Evolutionary conservation across 2,113 vertebrate species (phyloP).

Genomic region (Nasalis larvatus): DNA sequence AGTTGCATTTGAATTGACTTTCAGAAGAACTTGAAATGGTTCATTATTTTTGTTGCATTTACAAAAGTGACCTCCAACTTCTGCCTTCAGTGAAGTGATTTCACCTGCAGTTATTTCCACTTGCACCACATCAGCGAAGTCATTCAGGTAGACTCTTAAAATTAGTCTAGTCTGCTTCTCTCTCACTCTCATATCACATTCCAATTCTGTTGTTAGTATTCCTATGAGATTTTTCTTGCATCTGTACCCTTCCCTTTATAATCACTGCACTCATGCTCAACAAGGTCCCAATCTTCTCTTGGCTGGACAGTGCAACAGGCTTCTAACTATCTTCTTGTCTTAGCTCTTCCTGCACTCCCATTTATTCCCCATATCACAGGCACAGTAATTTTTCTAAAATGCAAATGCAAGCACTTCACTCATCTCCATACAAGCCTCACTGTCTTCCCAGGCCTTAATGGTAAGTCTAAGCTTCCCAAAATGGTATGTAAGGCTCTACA

Average conservation of each 20-base stretch:
- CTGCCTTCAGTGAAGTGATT: background rate
- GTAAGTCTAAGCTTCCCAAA: background rate
- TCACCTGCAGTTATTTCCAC: background rate
- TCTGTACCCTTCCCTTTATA: background rate
- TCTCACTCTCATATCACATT: background rate
- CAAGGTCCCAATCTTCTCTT: background rate
- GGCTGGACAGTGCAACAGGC: too few species aligned
- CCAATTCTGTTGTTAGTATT: background rate
- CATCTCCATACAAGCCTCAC: background rate
- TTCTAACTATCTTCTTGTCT: background rate
- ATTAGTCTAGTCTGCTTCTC: background rate
- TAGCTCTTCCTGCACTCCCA: background rate
- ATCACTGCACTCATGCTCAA: background rate
- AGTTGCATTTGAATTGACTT: slow-evolving; percentile 44
- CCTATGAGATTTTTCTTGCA: background rate
- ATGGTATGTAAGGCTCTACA: background rate
- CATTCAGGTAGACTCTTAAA: background rate
- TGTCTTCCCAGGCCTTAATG: background rate
- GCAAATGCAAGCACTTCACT: background rate
- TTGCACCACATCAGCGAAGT: background rate
- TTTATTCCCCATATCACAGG: background rate
- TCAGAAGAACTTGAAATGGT: background rate
- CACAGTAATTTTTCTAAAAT: background rate
- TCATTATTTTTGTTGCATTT: slow-evolving; percentile 36
- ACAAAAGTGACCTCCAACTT: background rate